Percentiles rank a stretch among this genome's conserved stretches.
These are phyloP conservation scores for Tragulus kanchil DNA, from an alignment of 2,113 vertebrate species.

Conservation along the genomic window DNA sequence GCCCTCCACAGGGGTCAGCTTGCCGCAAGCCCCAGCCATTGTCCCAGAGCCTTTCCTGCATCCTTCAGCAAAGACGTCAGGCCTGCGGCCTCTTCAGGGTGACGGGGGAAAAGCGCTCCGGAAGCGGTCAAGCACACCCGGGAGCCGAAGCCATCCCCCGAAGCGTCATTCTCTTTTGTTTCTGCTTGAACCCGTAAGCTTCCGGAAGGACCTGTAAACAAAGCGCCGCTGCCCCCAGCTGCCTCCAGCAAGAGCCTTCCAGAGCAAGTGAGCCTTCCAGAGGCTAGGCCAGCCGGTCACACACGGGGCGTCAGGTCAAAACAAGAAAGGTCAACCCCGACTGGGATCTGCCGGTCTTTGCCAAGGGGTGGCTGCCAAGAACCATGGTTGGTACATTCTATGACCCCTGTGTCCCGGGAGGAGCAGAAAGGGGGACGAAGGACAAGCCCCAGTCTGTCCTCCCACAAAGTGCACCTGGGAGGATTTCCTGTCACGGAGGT, in stretches of 20 bases:
- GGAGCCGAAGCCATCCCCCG: not conserved
- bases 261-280: not conserved
- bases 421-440: rapidly evolving
- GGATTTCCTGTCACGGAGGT: no score
- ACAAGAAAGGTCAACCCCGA: not conserved
- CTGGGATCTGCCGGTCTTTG: not conserved
- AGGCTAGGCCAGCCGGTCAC: not conserved
- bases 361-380: not conserved
- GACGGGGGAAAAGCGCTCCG: not conserved
- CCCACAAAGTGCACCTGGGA: rapidly evolving
- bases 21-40: not conserved
- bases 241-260: not conserved
- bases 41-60: rapidly evolving
- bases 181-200: not conserved
- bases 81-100: not conserved
- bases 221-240: not conserved
- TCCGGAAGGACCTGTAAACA: not conserved
- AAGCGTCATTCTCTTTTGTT: not conserved
- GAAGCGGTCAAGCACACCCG: not conserved
- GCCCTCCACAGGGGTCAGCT: not conserved
- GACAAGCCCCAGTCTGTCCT: rapidly evolving
- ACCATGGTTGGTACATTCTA: rapidly evolving
- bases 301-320: not conserved
- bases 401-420: not conserved
- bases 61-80: not conserved